Percentiles rank a stretch among this genome's conserved stretches.
Conservation (phyloP, 1,140 invertebrate genomes). For the Drusus annulatus region DNA sequence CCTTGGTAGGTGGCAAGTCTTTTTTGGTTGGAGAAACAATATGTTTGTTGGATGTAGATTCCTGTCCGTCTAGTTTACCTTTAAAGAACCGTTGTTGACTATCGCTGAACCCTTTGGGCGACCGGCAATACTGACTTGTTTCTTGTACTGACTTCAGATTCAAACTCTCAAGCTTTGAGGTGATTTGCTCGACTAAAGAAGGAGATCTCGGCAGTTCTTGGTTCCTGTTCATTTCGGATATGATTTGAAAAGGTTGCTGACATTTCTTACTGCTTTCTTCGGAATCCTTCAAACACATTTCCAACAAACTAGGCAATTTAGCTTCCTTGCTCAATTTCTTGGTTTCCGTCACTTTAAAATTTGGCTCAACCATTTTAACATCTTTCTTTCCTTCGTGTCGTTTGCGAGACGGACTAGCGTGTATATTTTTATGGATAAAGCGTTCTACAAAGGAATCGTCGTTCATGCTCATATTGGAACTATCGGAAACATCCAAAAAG, state of each 20-base stretch:
- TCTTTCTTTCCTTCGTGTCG: neutral
- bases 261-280: constrained; percentile 10
- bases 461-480: constrained; percentile 12
- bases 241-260: constrained; percentile 37
- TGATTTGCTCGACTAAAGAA: constrained; percentile 55
- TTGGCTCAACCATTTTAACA: neutral
- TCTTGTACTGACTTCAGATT: constrained; percentile 53
- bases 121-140: constrained; percentile 42
- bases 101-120: constrained; percentile 43
- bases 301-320: neutral
- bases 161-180: constrained; percentile 55
- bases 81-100: constrained; percentile 52
- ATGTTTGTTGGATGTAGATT: constrained; percentile 6
- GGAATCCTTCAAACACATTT: neutral
- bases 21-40: neutral
- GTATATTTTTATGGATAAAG: constrained; percentile 21
- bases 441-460: constrained; percentile 25
- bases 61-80: constrained; percentile 39
- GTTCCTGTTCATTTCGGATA: neutral
- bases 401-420: constrained; percentile 6
- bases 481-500: constrained; percentile 38
- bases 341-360: neutral
- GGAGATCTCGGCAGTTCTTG: constrained; percentile 46
- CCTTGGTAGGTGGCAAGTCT: neutral
- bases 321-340: constrained; percentile 3